Evolutionary conservation across 2,888 invertebrate species (phyloP).

Genomic region (Cephus pygmeus): DNA sequence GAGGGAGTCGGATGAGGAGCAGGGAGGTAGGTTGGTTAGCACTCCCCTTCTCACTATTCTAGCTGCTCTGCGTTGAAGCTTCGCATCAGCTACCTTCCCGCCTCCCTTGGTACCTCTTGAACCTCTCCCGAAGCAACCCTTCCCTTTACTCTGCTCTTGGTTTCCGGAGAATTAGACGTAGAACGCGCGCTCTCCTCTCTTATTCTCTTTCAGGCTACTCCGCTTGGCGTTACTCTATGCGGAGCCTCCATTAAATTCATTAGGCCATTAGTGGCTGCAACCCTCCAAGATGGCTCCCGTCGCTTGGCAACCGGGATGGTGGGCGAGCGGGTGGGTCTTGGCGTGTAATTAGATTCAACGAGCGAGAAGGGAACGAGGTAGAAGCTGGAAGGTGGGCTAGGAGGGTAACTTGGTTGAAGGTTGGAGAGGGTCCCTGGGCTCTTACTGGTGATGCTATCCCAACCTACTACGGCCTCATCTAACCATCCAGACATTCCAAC

Average conservation of each 20-base stretch:
- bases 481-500: background rate
- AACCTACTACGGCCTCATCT: background rate
- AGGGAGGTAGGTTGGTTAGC: conserved; percentile 38
- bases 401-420: conserved; percentile 7
- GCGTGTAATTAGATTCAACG: conserved; percentile 66
- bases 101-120: conserved; percentile 4
- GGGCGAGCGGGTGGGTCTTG: conserved; percentile 50
- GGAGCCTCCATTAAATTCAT: conserved; percentile 67
- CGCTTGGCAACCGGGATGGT: conserved; percentile 59
- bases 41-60: background rate
- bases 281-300: conserved; percentile 67
- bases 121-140: conserved; percentile 14
- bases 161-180: conserved; percentile 27
- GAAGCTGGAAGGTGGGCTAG: conserved; percentile 27
- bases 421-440: background rate
- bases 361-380: conserved; percentile 47
- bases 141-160: conserved; percentile 20
- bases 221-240: conserved; percentile 20
- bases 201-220: conserved; percentile 7
- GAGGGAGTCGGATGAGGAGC: background rate
- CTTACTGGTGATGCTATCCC: background rate
- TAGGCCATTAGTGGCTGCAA: conserved; percentile 67
- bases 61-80: background rate
- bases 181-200: conserved; percentile 2
- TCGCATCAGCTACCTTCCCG: conserved; percentile 3